Percentiles rank a stretch among this genome's conserved stretches.
Evolutionary conservation across 2,888 invertebrate genomes (phyloP).

Genomic region (Carabus problematicus): DNA sequence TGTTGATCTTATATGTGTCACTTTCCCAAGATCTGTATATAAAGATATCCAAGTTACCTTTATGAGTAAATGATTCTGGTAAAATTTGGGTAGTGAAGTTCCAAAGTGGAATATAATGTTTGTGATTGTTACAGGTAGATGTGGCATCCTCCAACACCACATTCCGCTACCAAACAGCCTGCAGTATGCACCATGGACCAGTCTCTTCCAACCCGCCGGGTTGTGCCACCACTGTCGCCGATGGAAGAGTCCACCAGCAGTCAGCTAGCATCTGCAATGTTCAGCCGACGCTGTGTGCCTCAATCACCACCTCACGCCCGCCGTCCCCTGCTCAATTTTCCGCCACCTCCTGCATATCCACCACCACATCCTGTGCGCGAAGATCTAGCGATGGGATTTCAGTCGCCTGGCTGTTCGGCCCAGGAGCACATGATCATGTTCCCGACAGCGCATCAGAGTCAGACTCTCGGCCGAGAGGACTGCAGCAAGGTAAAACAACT

Average conservation of each 20-base stretch:
- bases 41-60: too few species aligned
- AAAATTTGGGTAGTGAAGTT: too few species aligned
- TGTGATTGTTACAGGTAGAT: constrained; percentile 56
- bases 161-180: constrained; percentile 44
- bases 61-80: too few species aligned
- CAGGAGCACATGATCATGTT: constrained; percentile 56
- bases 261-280: constrained; percentile 12
- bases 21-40: too few species aligned
- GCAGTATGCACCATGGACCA: constrained; percentile 54
- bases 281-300: constrained; percentile 38
- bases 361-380: constrained; percentile 58
- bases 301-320: constrained; percentile 49
- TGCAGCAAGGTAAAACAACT: constrained; percentile 61
- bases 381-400: constrained; percentile 50
- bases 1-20: too few species aligned
- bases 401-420: constrained; percentile 45
- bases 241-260: constrained; percentile 42
- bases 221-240: constrained; percentile 28
- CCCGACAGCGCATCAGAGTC: constrained; percentile 48
- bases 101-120: too few species aligned
- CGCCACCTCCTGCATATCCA: constrained; percentile 77
- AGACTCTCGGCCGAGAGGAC: constrained; percentile 58
- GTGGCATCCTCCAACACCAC: constrained; percentile 52
- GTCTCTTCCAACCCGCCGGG: constrained; percentile 45
- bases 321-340: constrained; percentile 72